Percentiles rank a stretch among this genome's conserved stretches.
Conservation (phyloP, 2,797 vertebrate species). For the Allenopithecus nigroviridis region DNA sequence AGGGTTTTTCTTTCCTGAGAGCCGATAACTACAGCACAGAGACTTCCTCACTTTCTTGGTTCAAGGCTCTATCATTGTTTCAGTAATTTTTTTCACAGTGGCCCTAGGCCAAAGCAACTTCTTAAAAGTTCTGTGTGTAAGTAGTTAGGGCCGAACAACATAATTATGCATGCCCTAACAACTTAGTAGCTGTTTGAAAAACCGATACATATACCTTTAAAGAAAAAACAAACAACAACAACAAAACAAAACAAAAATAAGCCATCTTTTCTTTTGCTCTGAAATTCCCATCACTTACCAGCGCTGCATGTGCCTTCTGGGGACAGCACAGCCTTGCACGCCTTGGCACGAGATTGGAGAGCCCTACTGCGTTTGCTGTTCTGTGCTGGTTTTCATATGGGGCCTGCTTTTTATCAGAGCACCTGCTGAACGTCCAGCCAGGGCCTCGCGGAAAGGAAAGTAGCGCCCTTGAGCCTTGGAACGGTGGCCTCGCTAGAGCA, state of each 20-base stretch:
- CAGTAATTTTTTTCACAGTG: not conserved
- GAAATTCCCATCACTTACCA: not conserved
- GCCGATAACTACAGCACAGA: not conserved
- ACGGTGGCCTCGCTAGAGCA: fast-evolving
- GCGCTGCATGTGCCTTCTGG: too few species aligned
- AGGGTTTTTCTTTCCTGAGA: not conserved
- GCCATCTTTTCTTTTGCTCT: not conserved
- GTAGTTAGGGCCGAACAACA: not conserved
- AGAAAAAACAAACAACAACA: not conserved
- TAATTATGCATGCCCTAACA: not conserved
- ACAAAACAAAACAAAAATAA: not conserved
- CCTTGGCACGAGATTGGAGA: not conserved
- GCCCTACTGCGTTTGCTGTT: not conserved
- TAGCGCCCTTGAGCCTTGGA: fast-evolving
- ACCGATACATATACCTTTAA: not conserved
- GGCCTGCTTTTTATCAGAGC: not conserved
- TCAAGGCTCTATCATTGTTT: not conserved
- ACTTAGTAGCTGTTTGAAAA: not conserved
- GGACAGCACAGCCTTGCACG: not conserved
- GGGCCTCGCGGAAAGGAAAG: not conserved
- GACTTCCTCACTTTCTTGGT: not conserved
- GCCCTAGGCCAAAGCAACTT: not conserved
- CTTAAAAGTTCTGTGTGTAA: not conserved
- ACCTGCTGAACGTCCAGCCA: too few species aligned
- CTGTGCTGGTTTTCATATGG: not conserved